Evolutionary conservation across 2,113 vertebrate genomes (phyloP).

Genomic region (Dunckerocampus dactyliophorus): DNA sequence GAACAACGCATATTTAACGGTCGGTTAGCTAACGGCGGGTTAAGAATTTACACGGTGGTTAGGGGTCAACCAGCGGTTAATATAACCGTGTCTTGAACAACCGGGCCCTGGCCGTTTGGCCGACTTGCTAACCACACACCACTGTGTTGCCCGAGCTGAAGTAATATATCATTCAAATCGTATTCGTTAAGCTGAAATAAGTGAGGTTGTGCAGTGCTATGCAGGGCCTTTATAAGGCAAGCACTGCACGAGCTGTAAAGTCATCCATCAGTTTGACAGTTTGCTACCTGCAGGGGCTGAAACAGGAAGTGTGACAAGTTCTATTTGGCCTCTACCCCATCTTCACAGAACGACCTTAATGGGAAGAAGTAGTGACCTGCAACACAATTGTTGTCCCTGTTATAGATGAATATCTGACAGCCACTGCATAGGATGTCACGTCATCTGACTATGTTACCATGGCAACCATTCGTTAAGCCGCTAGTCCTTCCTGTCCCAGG

Average conservation of each 20-base stretch:
- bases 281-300: slow-evolving; percentile 30
- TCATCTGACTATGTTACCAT: slow-evolving; percentile 39
- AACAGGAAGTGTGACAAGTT: slow-evolving; percentile 43
- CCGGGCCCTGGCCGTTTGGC: no score
- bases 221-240: slow-evolving; percentile 51
- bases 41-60: no score
- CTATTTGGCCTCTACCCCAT: slow-evolving; percentile 32
- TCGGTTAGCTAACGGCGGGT: no score
- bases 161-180: background rate
- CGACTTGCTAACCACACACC: no score
- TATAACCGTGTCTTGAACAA: no score
- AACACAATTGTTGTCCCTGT: slow-evolving; percentile 39
- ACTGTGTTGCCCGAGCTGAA: background rate
- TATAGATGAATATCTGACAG: slow-evolving; percentile 46
- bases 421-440: slow-evolving; percentile 38
- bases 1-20: no score
- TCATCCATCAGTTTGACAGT: slow-evolving; percentile 56
- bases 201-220: slow-evolving; percentile 21
- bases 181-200: background rate
- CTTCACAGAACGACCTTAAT: slow-evolving; percentile 39
- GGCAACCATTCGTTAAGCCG: slow-evolving; percentile 44
- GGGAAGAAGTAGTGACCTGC: slow-evolving; percentile 43
- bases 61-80: no score
- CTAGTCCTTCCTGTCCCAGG: slow-evolving; percentile 24
- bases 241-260: slow-evolving; percentile 18